A percentile compares a stretch with the other conserved stretches of the same genome.
Conservation (phyloP, 2,888 invertebrate species). For the Fragum whitleyi region DNA sequence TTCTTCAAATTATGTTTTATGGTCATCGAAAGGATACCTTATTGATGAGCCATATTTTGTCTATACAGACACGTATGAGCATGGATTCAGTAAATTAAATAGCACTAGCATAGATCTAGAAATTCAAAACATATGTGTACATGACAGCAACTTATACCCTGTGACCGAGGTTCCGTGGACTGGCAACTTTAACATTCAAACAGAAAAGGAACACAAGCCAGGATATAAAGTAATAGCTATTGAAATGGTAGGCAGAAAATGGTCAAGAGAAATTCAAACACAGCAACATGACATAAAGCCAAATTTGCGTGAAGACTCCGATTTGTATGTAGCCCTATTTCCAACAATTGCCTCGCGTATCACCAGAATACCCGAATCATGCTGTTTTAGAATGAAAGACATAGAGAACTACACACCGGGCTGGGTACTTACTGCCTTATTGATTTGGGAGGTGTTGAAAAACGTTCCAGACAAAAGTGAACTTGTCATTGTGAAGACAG, state of each 20-base stretch:
- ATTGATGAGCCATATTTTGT: neutral
- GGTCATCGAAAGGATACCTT: neutral
- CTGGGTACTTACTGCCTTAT: neutral
- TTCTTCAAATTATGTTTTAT: neutral
- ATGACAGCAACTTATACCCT: neutral
- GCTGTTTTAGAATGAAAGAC: neutral
- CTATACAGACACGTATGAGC: neutral
- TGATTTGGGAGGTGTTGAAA: neutral
- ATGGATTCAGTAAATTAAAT: neutral
- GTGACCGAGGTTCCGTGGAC: neutral
- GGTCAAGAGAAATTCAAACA: neutral
- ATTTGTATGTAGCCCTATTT: neutral
- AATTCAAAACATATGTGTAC: neutral
- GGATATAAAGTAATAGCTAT: neutral
- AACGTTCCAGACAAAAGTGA: neutral
- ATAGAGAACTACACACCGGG: constrained; percentile 27
- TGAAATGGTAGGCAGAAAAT: neutral
- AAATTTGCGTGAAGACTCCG: neutral
- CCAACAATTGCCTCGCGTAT: neutral
- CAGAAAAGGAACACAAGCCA: neutral
- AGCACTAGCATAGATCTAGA: neutral
- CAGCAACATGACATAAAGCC: neutral
- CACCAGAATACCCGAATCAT: neutral
- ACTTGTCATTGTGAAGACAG: neutral
- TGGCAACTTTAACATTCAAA: neutral